Evolutionary conservation across 2,888 invertebrate species (phyloP).

Genomic region (Erebia epiphron): DNA sequence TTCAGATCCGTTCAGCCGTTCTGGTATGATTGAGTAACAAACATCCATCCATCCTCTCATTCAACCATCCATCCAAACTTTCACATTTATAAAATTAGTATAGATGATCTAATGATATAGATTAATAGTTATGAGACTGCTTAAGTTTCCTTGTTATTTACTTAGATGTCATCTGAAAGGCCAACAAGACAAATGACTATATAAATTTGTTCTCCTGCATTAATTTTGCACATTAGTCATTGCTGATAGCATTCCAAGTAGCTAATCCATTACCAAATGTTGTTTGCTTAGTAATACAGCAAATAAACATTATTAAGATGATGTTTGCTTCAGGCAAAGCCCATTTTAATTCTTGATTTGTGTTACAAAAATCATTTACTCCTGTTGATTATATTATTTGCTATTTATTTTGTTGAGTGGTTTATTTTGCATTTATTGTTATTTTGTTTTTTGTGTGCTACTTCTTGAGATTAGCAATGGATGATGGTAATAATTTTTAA

Average conservation of each 20-base stretch:
- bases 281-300: conserved; percentile 36
- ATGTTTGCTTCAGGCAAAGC: conserved; percentile 14
- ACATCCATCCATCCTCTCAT: too few species aligned
- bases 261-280: conserved; percentile 53
- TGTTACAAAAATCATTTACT: background rate
- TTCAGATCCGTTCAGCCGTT: too few species aligned
- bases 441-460: background rate
- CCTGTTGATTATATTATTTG: background rate
- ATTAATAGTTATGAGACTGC: background rate
- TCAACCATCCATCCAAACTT: too few species aligned
- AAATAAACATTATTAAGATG: conserved; percentile 36
- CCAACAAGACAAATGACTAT: conserved; percentile 43
- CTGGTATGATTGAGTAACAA: too few species aligned
- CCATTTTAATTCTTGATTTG: conserved; percentile 6
- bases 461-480: background rate
- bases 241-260: conserved; percentile 47
- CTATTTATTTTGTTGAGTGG: background rate
- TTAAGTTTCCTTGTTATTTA: background rate
- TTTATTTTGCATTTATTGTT: background rate
- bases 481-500: background rate
- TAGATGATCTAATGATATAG: too few species aligned
- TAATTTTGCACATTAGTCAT: conserved; percentile 51
- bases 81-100: too few species aligned
- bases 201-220: conserved; percentile 41
- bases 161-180: conserved; percentile 36